Percentiles rank a stretch among this genome's conserved stretches.
Evolutionary conservation across 2,113 vertebrate genomes (phyloP).

Genomic region (Actenoides lindsayi): DNA sequence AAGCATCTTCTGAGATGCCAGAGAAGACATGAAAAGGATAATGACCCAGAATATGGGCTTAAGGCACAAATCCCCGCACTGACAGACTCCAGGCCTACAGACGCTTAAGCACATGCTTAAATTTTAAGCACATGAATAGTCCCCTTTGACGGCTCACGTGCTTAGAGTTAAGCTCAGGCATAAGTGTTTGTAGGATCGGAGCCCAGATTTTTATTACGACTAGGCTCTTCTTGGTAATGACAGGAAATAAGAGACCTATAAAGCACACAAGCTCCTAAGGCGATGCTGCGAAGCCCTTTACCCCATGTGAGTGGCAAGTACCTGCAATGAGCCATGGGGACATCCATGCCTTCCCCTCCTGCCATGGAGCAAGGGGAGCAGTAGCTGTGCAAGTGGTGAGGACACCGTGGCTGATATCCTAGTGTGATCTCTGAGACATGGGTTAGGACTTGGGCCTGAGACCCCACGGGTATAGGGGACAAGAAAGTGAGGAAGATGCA

Average conservation of each 20-base stretch:
- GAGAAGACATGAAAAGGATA: slow-evolving; percentile 62
- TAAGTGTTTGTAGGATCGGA: slow-evolving; percentile 59
- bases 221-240: not conserved
- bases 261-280: not conserved
- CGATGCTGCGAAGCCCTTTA: not conserved
- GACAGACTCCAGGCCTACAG: slow-evolving; percentile 40
- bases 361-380: not conserved
- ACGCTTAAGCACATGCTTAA: slow-evolving; percentile 60
- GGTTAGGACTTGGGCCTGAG: not conserved
- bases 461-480: not conserved
- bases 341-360: not conserved
- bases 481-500: not conserved
- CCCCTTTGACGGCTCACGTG: slow-evolving; percentile 59
- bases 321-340: accelerated
- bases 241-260: slow-evolving; percentile 14
- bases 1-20: slow-evolving; percentile 61
- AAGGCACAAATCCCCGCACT: slow-evolving; percentile 44
- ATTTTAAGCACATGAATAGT: slow-evolving; percentile 67
- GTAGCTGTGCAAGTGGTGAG: not conserved
- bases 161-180: slow-evolving; percentile 55
- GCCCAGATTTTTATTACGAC: slow-evolving; percentile 61
- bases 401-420: not conserved
- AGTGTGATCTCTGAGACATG: not conserved
- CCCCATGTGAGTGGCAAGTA: accelerated
- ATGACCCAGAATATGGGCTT: slow-evolving; percentile 65